These are phyloP conservation scores for Pipistrellus pipistrellus DNA, from an alignment of 2,797 vertebrate genomes.

Conservation along the genomic window DNA sequence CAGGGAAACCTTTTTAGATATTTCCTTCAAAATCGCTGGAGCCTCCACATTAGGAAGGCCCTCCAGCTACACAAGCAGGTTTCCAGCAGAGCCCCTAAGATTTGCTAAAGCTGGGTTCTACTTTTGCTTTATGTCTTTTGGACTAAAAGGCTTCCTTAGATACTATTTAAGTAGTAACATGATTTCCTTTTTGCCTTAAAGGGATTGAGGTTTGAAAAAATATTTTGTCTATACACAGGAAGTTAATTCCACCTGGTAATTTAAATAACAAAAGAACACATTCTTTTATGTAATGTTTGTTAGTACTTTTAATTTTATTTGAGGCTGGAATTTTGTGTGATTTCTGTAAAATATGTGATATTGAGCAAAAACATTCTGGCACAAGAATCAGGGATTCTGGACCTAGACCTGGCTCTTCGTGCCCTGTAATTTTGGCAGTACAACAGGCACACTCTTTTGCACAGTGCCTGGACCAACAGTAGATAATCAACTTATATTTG, in stretches of 20 bases:
- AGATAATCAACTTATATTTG: constrained; percentile 39
- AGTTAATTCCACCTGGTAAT: constrained; percentile 22
- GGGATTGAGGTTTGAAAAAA: neutral
- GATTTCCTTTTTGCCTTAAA: neutral
- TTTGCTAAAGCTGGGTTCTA: neutral
- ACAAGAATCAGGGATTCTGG: neutral
- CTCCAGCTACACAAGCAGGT: neutral
- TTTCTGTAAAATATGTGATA: constrained; percentile 49
- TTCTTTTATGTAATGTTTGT: neutral
- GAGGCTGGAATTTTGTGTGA: constrained; percentile 31
- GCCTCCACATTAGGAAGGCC: neutral
- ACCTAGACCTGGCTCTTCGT: neutral
- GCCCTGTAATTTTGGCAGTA: neutral
- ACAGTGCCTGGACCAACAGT: neutral
- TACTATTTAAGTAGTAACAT: neutral
- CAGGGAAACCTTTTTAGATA: neutral
- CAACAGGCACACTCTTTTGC: neutral
- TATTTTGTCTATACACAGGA: constrained; percentile 2
- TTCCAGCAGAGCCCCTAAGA: neutral
- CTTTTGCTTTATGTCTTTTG: neutral
- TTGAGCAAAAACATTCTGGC: neutral
- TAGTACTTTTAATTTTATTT: constrained; percentile 33
- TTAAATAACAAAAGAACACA: constrained; percentile 54
- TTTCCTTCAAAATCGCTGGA: constrained; percentile 3
- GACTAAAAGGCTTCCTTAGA: neutral